Percentiles rank a stretch among this genome's conserved stretches.
phyloP scores from a whole-genome alignment of 2,888 invertebrate genomes.

The Dolichopus griseipennis region DNA sequence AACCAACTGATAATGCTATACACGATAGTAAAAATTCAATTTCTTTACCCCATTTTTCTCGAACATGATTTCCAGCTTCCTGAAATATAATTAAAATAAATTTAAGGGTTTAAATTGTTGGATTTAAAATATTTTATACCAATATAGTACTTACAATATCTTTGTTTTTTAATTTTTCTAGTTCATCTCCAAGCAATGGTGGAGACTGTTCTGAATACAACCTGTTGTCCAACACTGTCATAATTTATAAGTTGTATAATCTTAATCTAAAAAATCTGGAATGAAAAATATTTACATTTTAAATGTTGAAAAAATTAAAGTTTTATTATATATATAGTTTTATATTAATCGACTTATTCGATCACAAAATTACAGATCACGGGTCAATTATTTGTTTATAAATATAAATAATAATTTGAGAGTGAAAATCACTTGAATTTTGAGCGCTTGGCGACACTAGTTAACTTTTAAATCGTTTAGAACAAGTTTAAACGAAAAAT shows the following conservation, averaged over 20 bases:
- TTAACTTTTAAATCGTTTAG: too few species aligned
- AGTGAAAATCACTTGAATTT: too few species aligned
- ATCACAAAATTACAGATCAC: too few species aligned
- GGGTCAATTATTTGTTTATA: too few species aligned
- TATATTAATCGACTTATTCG: too few species aligned
- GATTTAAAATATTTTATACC: background rate
- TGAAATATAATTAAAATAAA: background rate
- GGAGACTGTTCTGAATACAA: background rate
- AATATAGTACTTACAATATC: background rate
- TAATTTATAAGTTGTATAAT: background rate
- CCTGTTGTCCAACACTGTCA: background rate
- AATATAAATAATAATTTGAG: too few species aligned
- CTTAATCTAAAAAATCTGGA: background rate
- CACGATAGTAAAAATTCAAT: conserved; percentile 57
- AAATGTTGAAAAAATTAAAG: background rate
- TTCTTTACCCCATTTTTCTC: conserved; percentile 51
- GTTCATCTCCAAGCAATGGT: background rate
- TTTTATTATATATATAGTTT: too few species aligned
- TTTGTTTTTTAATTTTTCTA: background rate
- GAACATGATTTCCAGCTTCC: conserved; percentile 17
- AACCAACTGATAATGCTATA: conserved; percentile 51
- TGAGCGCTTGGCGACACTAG: too few species aligned
- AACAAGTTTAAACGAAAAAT: too few species aligned
- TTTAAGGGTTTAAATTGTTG: too few species aligned
- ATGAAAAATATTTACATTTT: background rate